Evolutionary conservation across 2,888 invertebrate species (phyloP).

Genomic region (Rhamnusium bicolor): DNA sequence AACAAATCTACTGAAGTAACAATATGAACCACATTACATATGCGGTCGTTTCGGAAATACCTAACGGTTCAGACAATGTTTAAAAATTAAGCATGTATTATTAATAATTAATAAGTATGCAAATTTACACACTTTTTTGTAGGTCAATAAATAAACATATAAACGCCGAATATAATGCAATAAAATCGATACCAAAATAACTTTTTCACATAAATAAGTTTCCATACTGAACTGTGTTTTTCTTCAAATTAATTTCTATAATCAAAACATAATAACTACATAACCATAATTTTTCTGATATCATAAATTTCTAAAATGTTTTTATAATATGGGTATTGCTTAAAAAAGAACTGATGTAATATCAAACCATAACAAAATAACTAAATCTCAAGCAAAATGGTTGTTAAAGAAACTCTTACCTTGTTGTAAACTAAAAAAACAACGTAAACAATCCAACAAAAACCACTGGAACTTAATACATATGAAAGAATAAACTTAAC

Average conservation of each 20-base stretch:
- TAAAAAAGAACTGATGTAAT: conserved; percentile 18
- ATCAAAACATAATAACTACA: conserved; percentile 33
- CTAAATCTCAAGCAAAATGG: not conserved
- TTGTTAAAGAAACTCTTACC: conserved; percentile 2
- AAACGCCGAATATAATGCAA: conserved; percentile 33
- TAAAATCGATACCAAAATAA: conserved; percentile 33
- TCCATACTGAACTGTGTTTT: conserved; percentile 6
- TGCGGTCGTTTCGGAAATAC: too few species aligned
- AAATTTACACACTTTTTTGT: conserved; percentile 14
- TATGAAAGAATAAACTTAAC: not conserved
- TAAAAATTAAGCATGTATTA: too few species aligned
- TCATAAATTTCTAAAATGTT: conserved; percentile 14
- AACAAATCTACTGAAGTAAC: too few species aligned
- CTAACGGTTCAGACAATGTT: too few species aligned
- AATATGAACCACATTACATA: too few species aligned
- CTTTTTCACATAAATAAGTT: conserved; percentile 28
- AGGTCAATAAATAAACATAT: conserved; percentile 30
- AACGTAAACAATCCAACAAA: conserved; percentile 20
- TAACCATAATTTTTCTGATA: conserved; percentile 22
- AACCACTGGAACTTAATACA: conserved; percentile 12
- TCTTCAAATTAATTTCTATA: conserved; percentile 35
- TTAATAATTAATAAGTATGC: conserved; percentile 1
- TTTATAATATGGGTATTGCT: conserved; percentile 3
- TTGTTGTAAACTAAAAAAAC: conserved; percentile 1
- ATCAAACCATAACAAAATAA: conserved; percentile 2